Evolutionary conservation across 2,113 vertebrate species (phyloP).

Genomic region (Rana temporaria): DNA sequence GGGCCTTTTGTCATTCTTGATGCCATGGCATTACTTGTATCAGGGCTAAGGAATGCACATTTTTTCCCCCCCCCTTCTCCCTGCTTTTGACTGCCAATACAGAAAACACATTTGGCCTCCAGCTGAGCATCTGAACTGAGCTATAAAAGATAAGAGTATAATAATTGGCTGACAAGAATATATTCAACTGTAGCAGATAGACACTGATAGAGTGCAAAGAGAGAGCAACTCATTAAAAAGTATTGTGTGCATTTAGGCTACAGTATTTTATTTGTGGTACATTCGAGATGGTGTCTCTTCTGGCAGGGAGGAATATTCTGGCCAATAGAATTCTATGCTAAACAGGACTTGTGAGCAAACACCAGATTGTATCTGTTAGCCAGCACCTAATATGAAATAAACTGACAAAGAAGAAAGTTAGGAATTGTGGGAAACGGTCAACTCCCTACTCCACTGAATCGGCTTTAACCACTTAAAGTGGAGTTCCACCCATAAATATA

Average conservation of each 20-base stretch:
- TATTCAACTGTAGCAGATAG: conserved; percentile 57
- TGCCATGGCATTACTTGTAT: conserved; percentile 71
- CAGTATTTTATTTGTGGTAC: conserved; percentile 1
- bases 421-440: no score
- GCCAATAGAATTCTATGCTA: not conserved
- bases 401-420: not conserved
- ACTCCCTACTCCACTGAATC: no score
- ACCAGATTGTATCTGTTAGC: not conserved
- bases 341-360: not conserved
- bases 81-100: conserved; percentile 63
- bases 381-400: not conserved
- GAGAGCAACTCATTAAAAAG: conserved; percentile 42
- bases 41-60: conserved; percentile 69
- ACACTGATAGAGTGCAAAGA: conserved; percentile 49
- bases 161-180: conserved; percentile 60
- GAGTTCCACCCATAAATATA: no score
- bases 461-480: no score
- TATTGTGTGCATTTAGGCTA: conserved; percentile 30
- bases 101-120: conserved; percentile 67
- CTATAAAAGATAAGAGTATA: conserved; percentile 66
- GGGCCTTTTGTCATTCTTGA: conserved; percentile 66
- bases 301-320: conserved; percentile 14
- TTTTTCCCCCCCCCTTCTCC: not conserved
- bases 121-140: conserved; percentile 65
- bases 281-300: conserved; percentile 52